Conservation (phyloP, 1,140 invertebrate species). For the Marisa cornuarietis region DNA sequence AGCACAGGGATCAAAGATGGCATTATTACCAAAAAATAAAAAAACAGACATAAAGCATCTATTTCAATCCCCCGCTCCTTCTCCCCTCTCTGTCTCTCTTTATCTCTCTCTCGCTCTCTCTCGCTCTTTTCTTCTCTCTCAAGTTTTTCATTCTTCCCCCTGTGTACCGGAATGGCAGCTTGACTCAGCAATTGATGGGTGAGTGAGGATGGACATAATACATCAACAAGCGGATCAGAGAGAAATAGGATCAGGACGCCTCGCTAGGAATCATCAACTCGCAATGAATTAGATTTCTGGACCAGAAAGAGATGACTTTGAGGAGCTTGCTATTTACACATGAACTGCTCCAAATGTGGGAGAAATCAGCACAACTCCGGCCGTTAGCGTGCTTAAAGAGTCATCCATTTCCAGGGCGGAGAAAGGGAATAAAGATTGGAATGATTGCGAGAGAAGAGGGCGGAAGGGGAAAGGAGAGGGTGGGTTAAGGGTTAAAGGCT, state of each 20-base stretch:
- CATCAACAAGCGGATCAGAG: conserved; percentile 12
- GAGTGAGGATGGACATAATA: not conserved
- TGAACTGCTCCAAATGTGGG: too few relatives aligned
- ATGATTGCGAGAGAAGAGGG: too few relatives aligned
- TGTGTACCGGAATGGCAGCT: conserved; percentile 2
- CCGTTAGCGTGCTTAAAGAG: too few relatives aligned
- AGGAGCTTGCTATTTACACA: too few relatives aligned
- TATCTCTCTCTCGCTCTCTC: not conserved
- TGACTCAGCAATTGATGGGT: not conserved
- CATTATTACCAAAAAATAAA: not conserved
- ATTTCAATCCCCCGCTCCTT: not conserved
- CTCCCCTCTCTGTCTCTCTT: conserved; percentile 3
- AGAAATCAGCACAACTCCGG: too few relatives aligned
- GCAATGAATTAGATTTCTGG: conserved; percentile 16
- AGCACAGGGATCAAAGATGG: not conserved
- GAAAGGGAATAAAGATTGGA: too few relatives aligned
- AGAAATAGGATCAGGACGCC: conserved; percentile 13
- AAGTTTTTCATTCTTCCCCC: not conserved
- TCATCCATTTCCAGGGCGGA: too few relatives aligned
- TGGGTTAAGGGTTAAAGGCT: too few relatives aligned
- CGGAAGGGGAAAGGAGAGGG: too few relatives aligned
- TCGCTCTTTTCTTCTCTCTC: conserved; percentile 5
- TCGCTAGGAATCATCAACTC: conserved; percentile 5
- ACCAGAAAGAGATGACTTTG: conserved; percentile 15
- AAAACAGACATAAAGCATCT: not conserved